These are phyloP conservation scores for Lacerta viridis DNA, from an alignment of 2,797 vertebrate species.

Conservation along the genomic window DNA sequence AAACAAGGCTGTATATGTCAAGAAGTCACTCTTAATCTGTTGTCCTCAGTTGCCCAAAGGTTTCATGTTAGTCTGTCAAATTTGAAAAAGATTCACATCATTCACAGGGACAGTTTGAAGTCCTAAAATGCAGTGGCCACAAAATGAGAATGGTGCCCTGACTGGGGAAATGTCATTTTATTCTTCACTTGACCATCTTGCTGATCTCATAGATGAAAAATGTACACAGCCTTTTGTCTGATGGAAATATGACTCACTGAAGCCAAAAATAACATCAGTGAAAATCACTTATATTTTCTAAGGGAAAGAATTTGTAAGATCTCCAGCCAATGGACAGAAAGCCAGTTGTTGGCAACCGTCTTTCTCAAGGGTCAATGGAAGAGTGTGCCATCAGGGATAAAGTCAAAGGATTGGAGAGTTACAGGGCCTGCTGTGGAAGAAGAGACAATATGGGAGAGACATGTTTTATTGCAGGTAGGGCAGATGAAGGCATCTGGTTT, in stretches of 20 bases:
- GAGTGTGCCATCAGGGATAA: too few species aligned
- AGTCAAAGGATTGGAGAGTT: too few species aligned
- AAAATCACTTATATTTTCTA: conserved; percentile 16
- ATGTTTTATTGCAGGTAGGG: neutral
- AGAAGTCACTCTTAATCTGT: conserved; percentile 36
- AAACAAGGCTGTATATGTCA: conserved; percentile 35
- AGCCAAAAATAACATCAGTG: conserved; percentile 31
- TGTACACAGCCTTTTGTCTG: conserved; percentile 37
- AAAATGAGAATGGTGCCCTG: conserved; percentile 25
- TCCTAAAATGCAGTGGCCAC: conserved; percentile 24
- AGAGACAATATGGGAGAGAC: too few species aligned
- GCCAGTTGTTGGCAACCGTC: neutral
- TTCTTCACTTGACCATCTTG: conserved; percentile 21
- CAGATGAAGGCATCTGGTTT: too few species aligned
- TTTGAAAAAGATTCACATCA: conserved; percentile 21
- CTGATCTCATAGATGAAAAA: conserved; percentile 21
- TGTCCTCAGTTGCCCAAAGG: conserved; percentile 52
- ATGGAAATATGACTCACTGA: conserved; percentile 41
- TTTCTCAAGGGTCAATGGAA: too few species aligned
- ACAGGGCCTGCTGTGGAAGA: too few species aligned
- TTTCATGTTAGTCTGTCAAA: conserved; percentile 27
- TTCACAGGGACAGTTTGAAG: neutral
- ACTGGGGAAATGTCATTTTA: neutral
- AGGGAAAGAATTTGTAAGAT: conserved; percentile 1
- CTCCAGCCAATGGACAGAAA: neutral